Conservation (phyloP, 2,888 invertebrate species). For the Nesidiocoris tenuis region DNA sequence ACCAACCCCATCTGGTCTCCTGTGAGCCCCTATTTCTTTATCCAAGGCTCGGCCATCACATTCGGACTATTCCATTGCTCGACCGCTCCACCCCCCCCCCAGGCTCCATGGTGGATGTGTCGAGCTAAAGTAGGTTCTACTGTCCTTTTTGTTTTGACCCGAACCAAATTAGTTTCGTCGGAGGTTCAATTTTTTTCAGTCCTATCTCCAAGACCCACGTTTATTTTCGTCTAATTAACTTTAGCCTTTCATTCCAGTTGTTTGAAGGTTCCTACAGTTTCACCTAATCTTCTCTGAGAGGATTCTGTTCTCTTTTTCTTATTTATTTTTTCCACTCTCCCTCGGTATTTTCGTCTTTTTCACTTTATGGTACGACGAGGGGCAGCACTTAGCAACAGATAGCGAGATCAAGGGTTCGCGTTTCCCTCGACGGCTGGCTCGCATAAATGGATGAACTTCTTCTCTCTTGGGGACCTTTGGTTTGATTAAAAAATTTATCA, state of each 20-base stretch:
- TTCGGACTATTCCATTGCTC: background rate
- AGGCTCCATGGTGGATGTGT: background rate
- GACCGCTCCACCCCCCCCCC: background rate
- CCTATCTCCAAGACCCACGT: slow-evolving; percentile 16
- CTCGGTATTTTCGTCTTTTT: background rate
- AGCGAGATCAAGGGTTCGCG: slow-evolving; percentile 21
- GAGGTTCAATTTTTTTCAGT: background rate
- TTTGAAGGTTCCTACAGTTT: slow-evolving; percentile 13
- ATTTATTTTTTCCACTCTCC: background rate
- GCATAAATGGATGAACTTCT: slow-evolving; percentile 5
- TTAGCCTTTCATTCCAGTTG: slow-evolving; percentile 22
- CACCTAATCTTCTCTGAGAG: slow-evolving; percentile 11
- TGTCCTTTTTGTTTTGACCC: background rate
- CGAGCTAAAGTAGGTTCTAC: background rate
- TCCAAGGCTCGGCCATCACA: background rate
- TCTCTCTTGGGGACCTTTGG: background rate
- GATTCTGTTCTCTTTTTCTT: background rate
- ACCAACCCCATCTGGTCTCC: background rate
- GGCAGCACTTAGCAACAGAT: slow-evolving; percentile 23
- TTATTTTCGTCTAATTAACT: slow-evolving; percentile 35
- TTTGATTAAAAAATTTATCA: background rate
- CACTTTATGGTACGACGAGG: slow-evolving; percentile 1
- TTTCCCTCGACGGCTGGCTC: background rate
- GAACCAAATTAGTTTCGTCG: background rate
- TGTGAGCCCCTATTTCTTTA: background rate